Base-by-base conservation (phyloP, 1,140 invertebrate species). In the Hylyphantes graminicola region DNA sequence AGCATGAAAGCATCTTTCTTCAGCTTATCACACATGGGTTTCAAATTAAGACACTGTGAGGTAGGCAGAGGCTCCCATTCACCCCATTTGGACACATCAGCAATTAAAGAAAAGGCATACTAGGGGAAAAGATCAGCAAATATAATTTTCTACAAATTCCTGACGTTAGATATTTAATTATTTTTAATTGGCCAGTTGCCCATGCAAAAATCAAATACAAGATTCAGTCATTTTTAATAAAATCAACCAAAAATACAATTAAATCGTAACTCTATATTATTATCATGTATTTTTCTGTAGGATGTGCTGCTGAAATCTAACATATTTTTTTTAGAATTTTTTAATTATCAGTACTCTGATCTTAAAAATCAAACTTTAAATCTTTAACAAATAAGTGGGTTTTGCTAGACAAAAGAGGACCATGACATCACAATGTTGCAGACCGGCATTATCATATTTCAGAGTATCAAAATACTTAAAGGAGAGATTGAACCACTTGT, bases 71-170 rank as follows among this genome's bases (percentile, higher is more conserved):
- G 63, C 13, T 78, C 76, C 76, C 76, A 78, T 21, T 78, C 76
- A 54, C 63, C 17, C 76, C 76, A 78, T 54, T 65, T 78, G 15
- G 76, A 13, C 21, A 78, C 63, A 54, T 78, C 76, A 65, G 76
- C 48, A 65, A 78, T 78, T 53, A 78, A 54, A 53, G 76, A 78
- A 54, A 78, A 78, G 48, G 63, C 76, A 78, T 78, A 78, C 76
- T 78, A 21, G 15, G 8, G 7, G 53, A 35, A 8, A 76, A 50
- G 2, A 50, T n/a, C 51, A 63, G 53, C 5, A 76, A 76, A 76
- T 15, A 17, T 6, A 19, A 12, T 67, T 5, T 11, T 50, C 11
- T 21, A 70, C 5, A 53, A 70, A 70, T 13, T 10, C 6, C 12
- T 15, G 12, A 7, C 12, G 6, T 12, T 15, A 50, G 9, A 0